Base-by-base conservation (phyloP, 2,888 invertebrate genomes). In the Raillietiella orientalis region DNA sequence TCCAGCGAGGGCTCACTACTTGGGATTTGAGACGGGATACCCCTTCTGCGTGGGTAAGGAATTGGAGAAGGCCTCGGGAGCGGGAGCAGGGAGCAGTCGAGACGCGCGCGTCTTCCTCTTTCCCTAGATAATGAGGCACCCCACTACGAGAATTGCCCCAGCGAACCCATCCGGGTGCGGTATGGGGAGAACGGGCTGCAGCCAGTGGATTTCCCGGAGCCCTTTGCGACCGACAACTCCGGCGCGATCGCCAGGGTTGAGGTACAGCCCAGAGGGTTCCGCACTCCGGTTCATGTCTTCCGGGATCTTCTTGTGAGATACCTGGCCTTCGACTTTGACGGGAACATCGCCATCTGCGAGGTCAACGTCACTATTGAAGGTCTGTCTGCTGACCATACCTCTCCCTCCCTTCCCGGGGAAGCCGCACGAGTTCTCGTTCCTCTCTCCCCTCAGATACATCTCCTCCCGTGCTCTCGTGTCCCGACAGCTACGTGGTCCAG, bases 331-430 rank as follows among this genome's bases (percentile, higher is more conserved):
- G 93, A 93, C 50, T 79, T 75, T 39, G 87, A 87, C 41, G 87
- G 87, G 35, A 93, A 93, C 41, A 82, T 82, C 9, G 93, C 87
- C 9, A 79, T 82, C 41, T 93, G 93, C 42, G 72, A 75, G 53
- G 79, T 93, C 16, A 79, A 82, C 38, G 77, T 93, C 16, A 77
- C 82, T 2, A 79, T 82, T 6, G 75, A 75, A 16, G 57, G 56
- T 56, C 8, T 12, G 14, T 14, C 6, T 27, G 13, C 11, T n/a
- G 10, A 10, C 4, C 17, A 8, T n/a, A 16, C 4, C n/a, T 2
- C 13, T 16, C n/a, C 19, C 19, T 17, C n/a, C 19, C 4, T 11
- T 26, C 5, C 16, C 10, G 8, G 13, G 24, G n/a, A 4, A 14
- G 23, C 8, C 9, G 11, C 13, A 12, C 13, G 8, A 8, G 3